Evolutionary conservation across 2,888 invertebrate genomes (phyloP), one percentile per base, ranked within the genome.

Genomic region (Barypeithes pellucidus): DNA sequence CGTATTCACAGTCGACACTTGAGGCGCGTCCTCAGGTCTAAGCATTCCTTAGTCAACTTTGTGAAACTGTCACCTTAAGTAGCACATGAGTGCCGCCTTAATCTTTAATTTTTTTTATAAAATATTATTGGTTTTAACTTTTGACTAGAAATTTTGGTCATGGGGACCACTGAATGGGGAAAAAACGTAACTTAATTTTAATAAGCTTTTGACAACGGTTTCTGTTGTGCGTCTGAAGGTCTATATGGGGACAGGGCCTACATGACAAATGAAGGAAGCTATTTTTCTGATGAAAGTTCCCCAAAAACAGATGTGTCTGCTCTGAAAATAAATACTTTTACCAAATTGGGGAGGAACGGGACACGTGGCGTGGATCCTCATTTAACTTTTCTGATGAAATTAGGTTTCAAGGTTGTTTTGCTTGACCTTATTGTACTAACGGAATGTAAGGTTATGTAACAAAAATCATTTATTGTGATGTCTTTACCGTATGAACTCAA

Each of bases 121-220:
- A n/a, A 24, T 24, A 24, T 24, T 24, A 2, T 24, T 5, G 24
- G 24, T 39, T 39, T 12, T 39, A 39, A 12, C n/a, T 39, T 39
- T n/a, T 39, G 29, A 1, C 29, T 29, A 29, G 1, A 29, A 29
- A 29, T 8, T 1, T 29, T 29, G 29, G 7, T 5, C 0, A 14
- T 33, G 7, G 7, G 9, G 33, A 33, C 33, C 54, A 33, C 54
- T 33, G 16, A 9, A 18, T 33, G 24, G 54, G 54, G 18, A 60
- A 43, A 43, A 59, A 20, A 24, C 22, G n/a, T 60, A 60, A 60
- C 20, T 20, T 60, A 14, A 60, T 60, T 41, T 60, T 60, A 24
- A 60, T 60, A 60, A 60, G 41, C 60, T 60, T 60, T 61, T 61
- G 43, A 61, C 61, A 61, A 61, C 14, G 43, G 61, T n/a, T 45